These are phyloP conservation scores for Sylvilagus bachmani DNA, from an alignment of 2,113 vertebrate species.

Conservation along the genomic window DNA sequence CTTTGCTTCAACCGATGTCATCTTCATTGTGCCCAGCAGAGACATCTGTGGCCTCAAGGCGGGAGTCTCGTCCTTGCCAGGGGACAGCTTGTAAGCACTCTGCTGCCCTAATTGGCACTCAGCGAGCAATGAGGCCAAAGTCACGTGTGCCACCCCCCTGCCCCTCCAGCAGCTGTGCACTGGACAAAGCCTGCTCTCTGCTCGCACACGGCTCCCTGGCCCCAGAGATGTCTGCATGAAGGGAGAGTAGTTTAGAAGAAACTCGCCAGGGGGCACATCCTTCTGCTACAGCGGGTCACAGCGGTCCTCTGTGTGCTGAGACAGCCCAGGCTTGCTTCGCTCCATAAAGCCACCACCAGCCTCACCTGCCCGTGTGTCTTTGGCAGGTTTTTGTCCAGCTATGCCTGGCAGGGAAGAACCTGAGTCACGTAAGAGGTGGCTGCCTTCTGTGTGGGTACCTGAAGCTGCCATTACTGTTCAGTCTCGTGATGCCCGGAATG, in stretches of 20 bases:
- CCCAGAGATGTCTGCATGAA: neutral
- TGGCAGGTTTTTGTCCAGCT: conserved; percentile 61
- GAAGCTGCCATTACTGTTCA: conserved; percentile 72
- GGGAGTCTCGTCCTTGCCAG: neutral
- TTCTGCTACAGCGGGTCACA: neutral
- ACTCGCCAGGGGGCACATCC: neutral
- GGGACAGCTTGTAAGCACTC: neutral
- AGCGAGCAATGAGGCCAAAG: neutral
- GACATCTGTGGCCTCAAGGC: neutral
- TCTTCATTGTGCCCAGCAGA: neutral
- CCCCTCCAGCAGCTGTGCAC: neutral
- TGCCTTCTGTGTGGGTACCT: conserved; percentile 59
- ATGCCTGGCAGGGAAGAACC: conserved; percentile 60
- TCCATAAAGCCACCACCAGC: neutral
- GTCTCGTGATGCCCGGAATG: conserved; percentile 54
- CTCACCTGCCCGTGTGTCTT: neutral
- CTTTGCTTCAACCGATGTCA: neutral
- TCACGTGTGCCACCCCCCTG: neutral
- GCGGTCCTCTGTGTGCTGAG: neutral
- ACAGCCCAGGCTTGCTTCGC: neutral
- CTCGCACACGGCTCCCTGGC: neutral
- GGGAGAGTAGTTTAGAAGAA: neutral
- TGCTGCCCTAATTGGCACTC: neutral
- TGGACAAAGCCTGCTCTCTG: neutral
- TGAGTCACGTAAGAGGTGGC: neutral